Percentiles rank a stretch among this genome's conserved stretches.
Evolutionary conservation across 1,140 invertebrate species (phyloP).

Genomic region (Drosophila rufa): DNA sequence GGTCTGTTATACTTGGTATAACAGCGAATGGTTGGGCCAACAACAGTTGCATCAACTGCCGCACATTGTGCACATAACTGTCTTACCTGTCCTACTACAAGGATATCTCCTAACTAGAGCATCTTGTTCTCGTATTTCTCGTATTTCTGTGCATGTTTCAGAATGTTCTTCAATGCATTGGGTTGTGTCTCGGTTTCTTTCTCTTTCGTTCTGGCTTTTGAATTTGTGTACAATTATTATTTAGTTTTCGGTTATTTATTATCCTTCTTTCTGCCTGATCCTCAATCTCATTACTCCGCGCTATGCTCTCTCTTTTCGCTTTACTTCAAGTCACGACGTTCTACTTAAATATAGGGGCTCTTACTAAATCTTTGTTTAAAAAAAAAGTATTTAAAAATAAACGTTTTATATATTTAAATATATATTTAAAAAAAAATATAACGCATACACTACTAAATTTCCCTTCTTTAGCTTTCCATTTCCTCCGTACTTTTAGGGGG

Average conservation of each 20-base stretch:
- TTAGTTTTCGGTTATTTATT: slow-evolving; percentile 13
- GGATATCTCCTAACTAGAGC: slow-evolving; percentile 6
- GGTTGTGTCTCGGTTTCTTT: background rate
- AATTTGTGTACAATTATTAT: background rate
- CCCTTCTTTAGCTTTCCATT: slow-evolving; percentile 13
- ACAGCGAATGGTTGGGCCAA: slow-evolving; percentile 24
- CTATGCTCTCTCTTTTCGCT: slow-evolving; percentile 10
- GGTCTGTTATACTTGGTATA: slow-evolving; percentile 44
- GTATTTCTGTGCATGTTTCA: slow-evolving; percentile 1
- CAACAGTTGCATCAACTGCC: slow-evolving; percentile 43
- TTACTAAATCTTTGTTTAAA: slow-evolving; percentile 58
- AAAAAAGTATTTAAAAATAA: slow-evolving; percentile 58
- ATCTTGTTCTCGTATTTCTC: background rate
- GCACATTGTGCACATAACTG: slow-evolving; percentile 36
- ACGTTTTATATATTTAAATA: slow-evolving; percentile 46
- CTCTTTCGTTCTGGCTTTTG: too few species aligned
- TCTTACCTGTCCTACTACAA: slow-evolving; percentile 4
- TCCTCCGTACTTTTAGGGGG: slow-evolving; percentile 12
- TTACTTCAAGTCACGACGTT: background rate
- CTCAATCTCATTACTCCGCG: slow-evolving; percentile 26
- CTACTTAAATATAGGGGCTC: slow-evolving; percentile 61
- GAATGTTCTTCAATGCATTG: slow-evolving; percentile 18
- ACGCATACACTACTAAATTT: slow-evolving; percentile 51
- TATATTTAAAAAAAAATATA: slow-evolving; percentile 58
- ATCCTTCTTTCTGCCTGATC: slow-evolving; percentile 13